phyloP scores from a whole-genome alignment of 2,113 vertebrate genomes.

The Pituophis catenifer region DNA sequence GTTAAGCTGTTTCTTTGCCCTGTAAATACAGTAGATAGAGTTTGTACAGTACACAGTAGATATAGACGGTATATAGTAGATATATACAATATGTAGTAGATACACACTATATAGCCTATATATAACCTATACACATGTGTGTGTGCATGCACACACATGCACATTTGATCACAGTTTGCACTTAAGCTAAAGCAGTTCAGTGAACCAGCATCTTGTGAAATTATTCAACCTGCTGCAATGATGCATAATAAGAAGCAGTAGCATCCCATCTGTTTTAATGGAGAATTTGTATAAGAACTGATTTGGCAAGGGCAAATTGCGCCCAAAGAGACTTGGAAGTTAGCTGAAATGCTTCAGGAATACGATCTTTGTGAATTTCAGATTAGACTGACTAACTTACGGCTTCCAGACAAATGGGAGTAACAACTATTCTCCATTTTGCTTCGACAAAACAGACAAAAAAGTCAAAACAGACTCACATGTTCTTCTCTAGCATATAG shows the following conservation, averaged over 20 bases:
- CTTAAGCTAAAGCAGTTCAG: slow-evolving; percentile 7
- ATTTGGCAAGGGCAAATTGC: neutral
- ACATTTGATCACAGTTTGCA: fast-evolving
- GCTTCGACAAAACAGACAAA: neutral
- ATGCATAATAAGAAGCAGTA: neutral
- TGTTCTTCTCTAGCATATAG: neutral
- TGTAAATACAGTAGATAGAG: slow-evolving; percentile 20
- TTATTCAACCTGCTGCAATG: neutral
- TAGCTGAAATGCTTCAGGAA: neutral
- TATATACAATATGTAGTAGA: no score
- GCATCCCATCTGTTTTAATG: neutral
- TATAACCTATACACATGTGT: neutral
- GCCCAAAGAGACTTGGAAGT: neutral
- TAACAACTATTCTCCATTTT: no score
- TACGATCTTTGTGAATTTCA: neutral
- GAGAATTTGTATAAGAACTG: slow-evolving; percentile 2
- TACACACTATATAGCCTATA: no score
- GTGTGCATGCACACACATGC: neutral
- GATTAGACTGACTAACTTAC: neutral
- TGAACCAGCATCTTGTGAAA: neutral
- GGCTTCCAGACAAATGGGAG: neutral
- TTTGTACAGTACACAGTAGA: neutral
- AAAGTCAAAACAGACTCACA: neutral
- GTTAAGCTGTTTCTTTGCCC: slow-evolving; percentile 51
- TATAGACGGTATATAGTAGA: neutral